Conservation (phyloP, 2,888 invertebrate genomes). For the Drosophila fulvimacula region DNA sequence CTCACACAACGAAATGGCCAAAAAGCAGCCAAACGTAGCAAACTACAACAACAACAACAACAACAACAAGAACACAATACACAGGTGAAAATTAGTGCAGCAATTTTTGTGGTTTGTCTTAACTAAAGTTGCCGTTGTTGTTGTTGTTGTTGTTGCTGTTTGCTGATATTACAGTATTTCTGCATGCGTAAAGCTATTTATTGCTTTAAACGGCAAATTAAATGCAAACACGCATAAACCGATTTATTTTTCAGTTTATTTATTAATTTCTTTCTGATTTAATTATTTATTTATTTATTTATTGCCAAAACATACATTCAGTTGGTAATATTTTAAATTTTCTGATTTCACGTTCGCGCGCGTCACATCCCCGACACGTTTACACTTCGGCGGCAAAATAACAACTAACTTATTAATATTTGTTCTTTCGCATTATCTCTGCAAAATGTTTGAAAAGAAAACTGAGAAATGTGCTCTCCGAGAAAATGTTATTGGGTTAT, state of each 20-base stretch:
- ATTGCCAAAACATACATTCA: constrained; percentile 31
- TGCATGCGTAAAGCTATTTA: constrained; percentile 47
- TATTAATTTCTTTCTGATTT: not conserved
- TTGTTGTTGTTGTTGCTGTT: constrained; percentile 30
- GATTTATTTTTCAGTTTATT: not conserved
- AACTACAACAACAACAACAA: constrained; percentile 27
- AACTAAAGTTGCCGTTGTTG: constrained; percentile 19
- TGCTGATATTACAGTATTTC: constrained; percentile 52
- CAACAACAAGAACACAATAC: constrained; percentile 29
- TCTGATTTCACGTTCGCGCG: constrained; percentile 2
- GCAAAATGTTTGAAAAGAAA: constrained; percentile 4
- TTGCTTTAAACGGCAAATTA: constrained; percentile 23
- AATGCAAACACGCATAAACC: constrained; percentile 15
- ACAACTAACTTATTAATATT: constrained; percentile 29
- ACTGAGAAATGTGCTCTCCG: constrained; percentile 8
- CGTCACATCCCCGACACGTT: not conserved
- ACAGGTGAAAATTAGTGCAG: constrained; percentile 75
- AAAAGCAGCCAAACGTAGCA: constrained; percentile 62
- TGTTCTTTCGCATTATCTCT: constrained; percentile 12
- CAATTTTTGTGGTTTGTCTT: constrained; percentile 44
- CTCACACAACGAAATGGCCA: constrained; percentile 13
- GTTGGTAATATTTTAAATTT: constrained; percentile 26
- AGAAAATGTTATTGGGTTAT: not conserved
- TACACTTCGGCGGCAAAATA: constrained; percentile 29
- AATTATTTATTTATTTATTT: constrained; percentile 6